Percentiles rank a stretch among this genome's conserved stretches.
These are phyloP conservation scores for Schizopygopsis malacanthus DNA, from an alignment of 2,797 vertebrate genomes.

Conservation along the genomic window DNA sequence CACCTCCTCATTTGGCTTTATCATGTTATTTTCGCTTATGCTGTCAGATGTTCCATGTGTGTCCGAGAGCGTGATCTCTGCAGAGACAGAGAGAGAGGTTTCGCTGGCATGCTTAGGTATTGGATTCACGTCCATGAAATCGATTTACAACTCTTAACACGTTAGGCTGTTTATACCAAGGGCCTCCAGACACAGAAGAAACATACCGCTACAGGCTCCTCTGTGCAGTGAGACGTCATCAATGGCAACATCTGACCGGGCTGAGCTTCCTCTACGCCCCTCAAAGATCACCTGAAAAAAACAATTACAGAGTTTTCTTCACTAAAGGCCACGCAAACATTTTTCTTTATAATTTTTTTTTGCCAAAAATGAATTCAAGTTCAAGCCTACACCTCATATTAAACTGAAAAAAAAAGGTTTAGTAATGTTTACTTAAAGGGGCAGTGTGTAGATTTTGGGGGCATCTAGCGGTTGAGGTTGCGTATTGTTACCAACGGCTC, in stretches of 20 bases:
- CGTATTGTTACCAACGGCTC: too few relatives aligned
- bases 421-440: background rate
- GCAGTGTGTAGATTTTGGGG: too few relatives aligned
- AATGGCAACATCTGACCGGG: conserved; percentile 78
- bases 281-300: conserved; percentile 56
- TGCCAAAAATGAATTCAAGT: too few relatives aligned
- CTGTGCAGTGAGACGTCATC: conserved; percentile 78
- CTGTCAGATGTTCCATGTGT: conserved; percentile 84
- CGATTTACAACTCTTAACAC: background rate
- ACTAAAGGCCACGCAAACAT: background rate
- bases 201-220: conserved; percentile 76
- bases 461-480: too few relatives aligned
- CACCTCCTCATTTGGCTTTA: conserved; percentile 75
- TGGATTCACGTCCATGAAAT: background rate
- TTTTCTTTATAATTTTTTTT: background rate
- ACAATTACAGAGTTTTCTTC: background rate
- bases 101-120: background rate
- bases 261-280: conserved; percentile 55
- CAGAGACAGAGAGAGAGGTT: conserved; percentile 10
- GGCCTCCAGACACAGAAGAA: background rate
- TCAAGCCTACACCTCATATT: background rate
- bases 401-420: background rate
- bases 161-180: background rate
- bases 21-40: conserved; percentile 74
- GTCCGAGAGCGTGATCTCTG: conserved; percentile 81